These are phyloP conservation scores for Thamnaconus septentrionalis DNA, from an alignment of 2,113 vertebrate species.

Conservation along the genomic window DNA sequence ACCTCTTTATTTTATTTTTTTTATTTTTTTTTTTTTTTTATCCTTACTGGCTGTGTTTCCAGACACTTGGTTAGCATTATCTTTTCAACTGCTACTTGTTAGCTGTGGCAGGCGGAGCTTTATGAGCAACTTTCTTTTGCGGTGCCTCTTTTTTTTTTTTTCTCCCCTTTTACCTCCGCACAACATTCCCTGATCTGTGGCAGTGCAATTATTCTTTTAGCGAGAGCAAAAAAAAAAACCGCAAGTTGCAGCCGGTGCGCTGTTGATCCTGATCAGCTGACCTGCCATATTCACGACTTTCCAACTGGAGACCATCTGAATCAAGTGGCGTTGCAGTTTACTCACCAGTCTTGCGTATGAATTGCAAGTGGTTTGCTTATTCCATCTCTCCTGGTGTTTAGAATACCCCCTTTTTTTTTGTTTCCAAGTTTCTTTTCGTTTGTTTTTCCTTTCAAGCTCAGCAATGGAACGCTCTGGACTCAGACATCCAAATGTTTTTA, in stretches of 20 bases:
- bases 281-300: conserved; percentile 33
- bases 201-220: conserved; percentile 28
- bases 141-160: not conserved
- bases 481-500: conserved; percentile 10
- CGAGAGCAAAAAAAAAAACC: conserved; percentile 3
- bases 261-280: conserved; percentile 9
- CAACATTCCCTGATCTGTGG: conserved; percentile 7
- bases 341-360: conserved; percentile 26
- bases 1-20: conserved; percentile 45
- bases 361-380: conserved; percentile 11
- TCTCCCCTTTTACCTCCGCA: no score
- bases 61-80: conserved; percentile 30
- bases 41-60: conserved; percentile 27
- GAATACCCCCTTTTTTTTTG: conserved; percentile 26
- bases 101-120: conserved; percentile 28
- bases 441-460: conserved; percentile 1
- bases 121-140: conserved; percentile 16
- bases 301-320: conserved; percentile 21
- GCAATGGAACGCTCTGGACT: conserved; percentile 8
- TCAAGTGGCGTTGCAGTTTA: conserved; percentile 17
- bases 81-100: conserved; percentile 36
- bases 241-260: not conserved
- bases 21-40: no score
- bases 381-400: not conserved
- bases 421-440: not conserved